A percentile compares a stretch with the other conserved stretches of the same genome.
phyloP scores from a whole-genome alignment of 2,113 vertebrate genomes.

The Percina caprodes region DNA sequence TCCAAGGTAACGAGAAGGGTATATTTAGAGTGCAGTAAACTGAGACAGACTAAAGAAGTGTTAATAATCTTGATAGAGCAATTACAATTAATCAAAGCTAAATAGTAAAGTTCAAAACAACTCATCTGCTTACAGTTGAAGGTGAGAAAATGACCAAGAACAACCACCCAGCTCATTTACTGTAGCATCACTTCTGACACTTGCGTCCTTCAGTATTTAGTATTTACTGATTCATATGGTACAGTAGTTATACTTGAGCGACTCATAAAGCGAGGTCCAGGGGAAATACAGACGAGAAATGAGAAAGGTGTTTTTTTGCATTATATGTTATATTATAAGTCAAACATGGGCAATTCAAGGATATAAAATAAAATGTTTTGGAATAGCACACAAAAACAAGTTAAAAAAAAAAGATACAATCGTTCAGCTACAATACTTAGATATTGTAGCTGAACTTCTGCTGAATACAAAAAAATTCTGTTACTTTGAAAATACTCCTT shows the following conservation, averaged over 20 bases:
- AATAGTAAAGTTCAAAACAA: conserved; percentile 78
- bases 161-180: conserved; percentile 66
- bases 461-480: no score
- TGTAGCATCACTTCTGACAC: conserved; percentile 70
- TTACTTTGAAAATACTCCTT: no score
- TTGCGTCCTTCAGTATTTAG: conserved; percentile 79
- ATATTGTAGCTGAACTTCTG: no score
- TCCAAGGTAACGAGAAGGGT: conserved; percentile 83
- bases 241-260: conserved; percentile 62
- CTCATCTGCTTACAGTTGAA: conserved; percentile 64
- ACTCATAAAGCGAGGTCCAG: conserved; percentile 55
- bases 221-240: conserved; percentile 74
- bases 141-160: conserved; percentile 71
- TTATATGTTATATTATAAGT: conserved; percentile 18
- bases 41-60: conserved; percentile 70
- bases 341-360: neutral
- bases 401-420: no score
- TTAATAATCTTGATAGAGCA: conserved; percentile 72
- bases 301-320: conserved; percentile 21
- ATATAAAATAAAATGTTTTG: neutral
- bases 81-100: conserved; percentile 77
- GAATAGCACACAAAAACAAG: neutral
- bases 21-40: conserved; percentile 81
- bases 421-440: no score
- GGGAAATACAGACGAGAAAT: conserved; percentile 60